Evolutionary conservation across 2,797 vertebrate genomes (phyloP), one percentile per base, ranked within the genome.

Genomic region (Micrastur ruficollis): DNA sequence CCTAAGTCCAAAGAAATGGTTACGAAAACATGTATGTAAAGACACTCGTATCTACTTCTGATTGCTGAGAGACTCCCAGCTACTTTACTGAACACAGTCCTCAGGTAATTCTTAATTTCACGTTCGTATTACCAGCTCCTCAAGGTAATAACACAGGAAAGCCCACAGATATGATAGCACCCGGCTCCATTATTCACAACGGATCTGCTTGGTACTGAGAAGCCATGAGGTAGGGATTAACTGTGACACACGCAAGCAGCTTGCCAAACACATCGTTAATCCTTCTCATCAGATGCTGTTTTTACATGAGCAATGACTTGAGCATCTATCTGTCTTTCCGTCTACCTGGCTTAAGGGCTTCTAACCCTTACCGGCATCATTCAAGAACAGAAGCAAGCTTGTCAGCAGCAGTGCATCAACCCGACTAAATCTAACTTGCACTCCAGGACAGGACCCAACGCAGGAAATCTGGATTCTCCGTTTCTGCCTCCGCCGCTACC

Each of bases 211-310:
- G 9, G 50, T 8, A 15, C 21, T 3, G 21, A 72, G 58, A 82
- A 93, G 40, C 74, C 50, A 36, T 1, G 9, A 56, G 71, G 67
- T 95, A 90, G 49, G 83, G 91, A 96, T 65, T 52, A 86, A 32
- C 82, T 44, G 58, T 38, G 89, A 82, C 23, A 92, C 56, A 52
- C 6, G 31, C 70, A 21, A 56, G 68, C 62, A 70, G 90, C 86
- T 81, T 34, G 21, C 14, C 79, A 34, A 72, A 76, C 32, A 32
- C 11, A 6, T 18, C 55, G 81, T 31, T 59, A 34, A 80, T 50
- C 89, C 53, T 78, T 25, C 81, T 68, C 49, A 53, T 34, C 59
- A 13, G 55, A 2, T 12, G 38, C 34, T 44, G n/a, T 1, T 89
- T 74, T 74, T 5, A 27, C 42, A 25, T 2, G 15, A 89, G 62